Base-by-base conservation (phyloP, 2,797 vertebrate species). In the Lates japonicus region DNA sequence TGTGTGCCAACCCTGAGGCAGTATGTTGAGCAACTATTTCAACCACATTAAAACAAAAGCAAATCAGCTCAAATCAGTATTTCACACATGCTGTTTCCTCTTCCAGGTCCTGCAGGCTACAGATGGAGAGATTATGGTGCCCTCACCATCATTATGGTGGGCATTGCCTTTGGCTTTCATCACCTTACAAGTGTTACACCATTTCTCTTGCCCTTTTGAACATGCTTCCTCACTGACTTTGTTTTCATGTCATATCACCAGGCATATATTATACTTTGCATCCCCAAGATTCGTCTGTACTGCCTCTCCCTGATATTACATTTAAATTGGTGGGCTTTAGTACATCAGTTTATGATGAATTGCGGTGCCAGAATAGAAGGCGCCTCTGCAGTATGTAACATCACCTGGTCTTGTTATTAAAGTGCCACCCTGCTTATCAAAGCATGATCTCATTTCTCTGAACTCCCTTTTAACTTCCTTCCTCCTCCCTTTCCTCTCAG, bases 121-220 rank as follows among this genome's bases (percentile, higher is more conserved):
- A 96, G 97, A 95, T 99, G 97, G 98, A 95, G 98, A 93, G 96
- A 98, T 88, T 99, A 99, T 1, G 96, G 98, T 7, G 97, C 97
- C 70, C 92, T 99, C 87, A 96, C 98, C 19, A 93, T 99, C 92
- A 96, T 99, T 78, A 96, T 98, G 96, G 96, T 97, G 41, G 98
- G 98, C 85, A 96, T 99, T 17, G 96, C 97, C 4, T 97, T 99
- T 73, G 97, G 98, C 82, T 98, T 98, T 85, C 97, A 99, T 94
- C 98, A 98, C 96, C 99, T 52, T 99, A 99, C 93, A 98, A 96
- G 96, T 76, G 89, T 75, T 2, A 19, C 70, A 63, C 31, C 17
- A 41, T 19, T 66, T 39, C 16, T 48, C 17, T 48, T 35, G 48
- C 57, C 6, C 14, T 60, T 72, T 33, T 59, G 14, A 39, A 51